A percentile compares a stretch with the other conserved stretches of the same genome.
Conservation (phyloP, 2,113 vertebrate genomes). For the Dasyurus viverrinus region DNA sequence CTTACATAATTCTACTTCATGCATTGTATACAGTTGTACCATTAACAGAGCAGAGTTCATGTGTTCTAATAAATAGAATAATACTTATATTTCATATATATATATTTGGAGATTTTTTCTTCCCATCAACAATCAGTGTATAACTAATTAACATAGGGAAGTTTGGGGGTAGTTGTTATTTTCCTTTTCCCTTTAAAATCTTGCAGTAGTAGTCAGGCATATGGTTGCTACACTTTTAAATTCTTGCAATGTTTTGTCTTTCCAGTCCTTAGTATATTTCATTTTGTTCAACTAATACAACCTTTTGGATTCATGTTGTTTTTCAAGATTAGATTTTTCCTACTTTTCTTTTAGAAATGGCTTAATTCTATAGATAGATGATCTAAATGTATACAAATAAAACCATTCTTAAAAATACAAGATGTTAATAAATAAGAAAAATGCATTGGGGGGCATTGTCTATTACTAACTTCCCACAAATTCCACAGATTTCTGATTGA, state of each 20-base stretch:
- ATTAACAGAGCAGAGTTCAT: conserved; percentile 70
- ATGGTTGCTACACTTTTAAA: conserved; percentile 76
- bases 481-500: conserved; percentile 74
- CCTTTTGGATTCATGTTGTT: conserved; percentile 77
- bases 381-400: conserved; percentile 77
- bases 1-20: conserved; percentile 66
- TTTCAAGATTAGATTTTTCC: conserved; percentile 66
- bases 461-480: conserved; percentile 66
- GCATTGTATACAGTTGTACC: conserved; percentile 57
- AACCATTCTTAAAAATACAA: conserved; percentile 69
- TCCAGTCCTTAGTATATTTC: conserved; percentile 69
- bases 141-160: conserved; percentile 75
- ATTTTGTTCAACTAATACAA: conserved; percentile 70
- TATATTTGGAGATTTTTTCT: conserved; percentile 69
- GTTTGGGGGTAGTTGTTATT: conserved; percentile 41
- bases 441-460: conserved; percentile 44
- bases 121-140: conserved; percentile 75
- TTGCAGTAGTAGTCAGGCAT: conserved; percentile 54
- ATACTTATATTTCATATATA: conserved; percentile 75
- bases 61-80: conserved; percentile 77
- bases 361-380: conserved; percentile 72
- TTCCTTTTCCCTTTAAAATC: conserved; percentile 54
- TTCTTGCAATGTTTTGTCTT: conserved; percentile 80
- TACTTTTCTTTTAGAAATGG: conserved; percentile 60
- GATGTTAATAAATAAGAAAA: conserved; percentile 71